Evolutionary conservation across 2,797 vertebrate genomes (phyloP).

Genomic region (Paramormyrops hopkinsi): DNA sequence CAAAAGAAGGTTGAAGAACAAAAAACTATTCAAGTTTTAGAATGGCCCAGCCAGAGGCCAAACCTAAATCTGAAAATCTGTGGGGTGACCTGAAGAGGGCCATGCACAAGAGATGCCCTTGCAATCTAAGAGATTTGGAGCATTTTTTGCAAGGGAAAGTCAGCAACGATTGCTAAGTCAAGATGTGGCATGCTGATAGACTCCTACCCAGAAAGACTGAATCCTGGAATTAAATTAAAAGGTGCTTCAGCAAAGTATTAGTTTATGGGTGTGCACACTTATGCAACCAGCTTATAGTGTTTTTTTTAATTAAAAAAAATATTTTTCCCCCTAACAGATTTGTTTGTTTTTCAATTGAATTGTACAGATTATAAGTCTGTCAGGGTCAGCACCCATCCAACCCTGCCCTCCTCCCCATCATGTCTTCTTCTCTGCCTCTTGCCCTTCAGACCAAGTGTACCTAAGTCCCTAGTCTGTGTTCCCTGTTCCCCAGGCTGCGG

Average conservation of each 20-base stretch:
- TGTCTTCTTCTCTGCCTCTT: too few relatives aligned
- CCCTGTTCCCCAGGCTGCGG: too few relatives aligned
- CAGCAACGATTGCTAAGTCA: neutral
- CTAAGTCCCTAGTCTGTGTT: too few relatives aligned
- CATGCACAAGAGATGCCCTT: neutral
- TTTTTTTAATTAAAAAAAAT: too few relatives aligned
- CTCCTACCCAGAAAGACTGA: neutral
- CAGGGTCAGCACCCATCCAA: too few relatives aligned
- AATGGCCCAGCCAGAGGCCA: neutral
- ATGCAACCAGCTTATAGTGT: too few relatives aligned
- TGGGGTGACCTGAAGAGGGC: neutral
- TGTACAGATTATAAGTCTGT: too few relatives aligned
- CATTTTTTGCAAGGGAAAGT: neutral
- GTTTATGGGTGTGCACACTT: too few relatives aligned
- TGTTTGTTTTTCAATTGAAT: too few relatives aligned
- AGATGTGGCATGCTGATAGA: neutral
- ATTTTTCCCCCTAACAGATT: neutral
- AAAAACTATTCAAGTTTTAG: neutral
- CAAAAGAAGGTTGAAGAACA: neutral
- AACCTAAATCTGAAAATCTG: neutral
- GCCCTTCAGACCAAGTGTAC: too few relatives aligned
- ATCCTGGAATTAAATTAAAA: neutral
- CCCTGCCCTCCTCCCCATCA: too few relatives aligned
- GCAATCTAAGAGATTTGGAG: neutral
- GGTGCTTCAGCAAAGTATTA: neutral